Conservation (phyloP, 1,140 invertebrate species). For the Ceratosolen fusciceps region DNA sequence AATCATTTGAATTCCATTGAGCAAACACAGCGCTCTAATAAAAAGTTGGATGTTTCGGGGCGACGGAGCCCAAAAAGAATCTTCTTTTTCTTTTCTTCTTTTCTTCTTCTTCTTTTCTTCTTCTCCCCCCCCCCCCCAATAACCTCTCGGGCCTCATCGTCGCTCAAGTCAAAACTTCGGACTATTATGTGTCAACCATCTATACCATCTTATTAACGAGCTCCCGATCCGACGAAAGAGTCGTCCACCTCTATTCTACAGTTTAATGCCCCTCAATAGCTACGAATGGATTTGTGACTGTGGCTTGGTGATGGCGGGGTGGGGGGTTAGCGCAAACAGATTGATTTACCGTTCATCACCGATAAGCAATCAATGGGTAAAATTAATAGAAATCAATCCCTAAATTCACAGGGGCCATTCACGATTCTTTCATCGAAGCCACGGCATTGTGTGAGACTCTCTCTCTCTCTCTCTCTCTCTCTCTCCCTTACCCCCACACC, state of each 20-base stretch:
- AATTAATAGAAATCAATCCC: conserved; percentile 48
- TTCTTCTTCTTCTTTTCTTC: no score
- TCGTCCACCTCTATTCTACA: conserved; percentile 15
- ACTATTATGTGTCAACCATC: conserved; percentile 3
- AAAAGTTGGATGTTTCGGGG: conserved; percentile 9
- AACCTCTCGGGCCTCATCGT: no score
- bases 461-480: conserved; percentile 6
- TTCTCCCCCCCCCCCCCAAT: no score
- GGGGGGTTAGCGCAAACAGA: background rate
- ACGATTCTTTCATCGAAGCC: conserved; percentile 23
- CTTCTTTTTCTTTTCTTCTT: conserved; percentile 1
- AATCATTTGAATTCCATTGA: background rate
- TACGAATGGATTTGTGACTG: background rate
- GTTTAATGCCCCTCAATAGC: conserved; percentile 23
- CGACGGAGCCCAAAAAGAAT: background rate
- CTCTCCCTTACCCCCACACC: background rate
- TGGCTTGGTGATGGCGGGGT: background rate
- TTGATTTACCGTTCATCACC: conserved; percentile 40
- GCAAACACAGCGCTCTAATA: background rate
- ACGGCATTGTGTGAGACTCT: conserved; percentile 26
- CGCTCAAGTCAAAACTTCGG: background rate
- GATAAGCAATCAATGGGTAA: conserved; percentile 45
- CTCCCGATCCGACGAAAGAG: background rate
- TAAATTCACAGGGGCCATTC: conserved; percentile 45
- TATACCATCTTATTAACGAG: conserved; percentile 46